Evolutionary conservation across 2,797 vertebrate genomes (phyloP).

Genomic region (Netta rufina): DNA sequence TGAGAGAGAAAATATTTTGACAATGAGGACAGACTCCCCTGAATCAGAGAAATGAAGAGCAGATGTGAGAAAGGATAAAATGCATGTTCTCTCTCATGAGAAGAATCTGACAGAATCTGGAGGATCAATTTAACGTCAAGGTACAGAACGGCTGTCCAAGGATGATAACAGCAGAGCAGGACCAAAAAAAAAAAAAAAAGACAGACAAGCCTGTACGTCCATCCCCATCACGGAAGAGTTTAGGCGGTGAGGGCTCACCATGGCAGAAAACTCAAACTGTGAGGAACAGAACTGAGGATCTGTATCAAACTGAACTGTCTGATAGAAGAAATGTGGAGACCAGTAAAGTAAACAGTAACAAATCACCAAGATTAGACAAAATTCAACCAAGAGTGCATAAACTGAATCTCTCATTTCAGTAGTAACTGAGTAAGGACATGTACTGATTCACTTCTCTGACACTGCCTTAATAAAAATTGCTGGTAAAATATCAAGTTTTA

Average conservation of each 20-base stretch:
- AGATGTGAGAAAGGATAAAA: not conserved
- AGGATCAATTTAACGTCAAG: not conserved
- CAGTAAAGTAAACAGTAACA: not conserved
- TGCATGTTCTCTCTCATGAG: not conserved
- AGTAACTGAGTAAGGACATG: accelerated
- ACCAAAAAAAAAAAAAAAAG: not conserved
- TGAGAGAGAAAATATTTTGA: not conserved
- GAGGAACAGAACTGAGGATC: not conserved
- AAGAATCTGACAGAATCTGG: not conserved
- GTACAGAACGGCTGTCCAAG: not conserved
- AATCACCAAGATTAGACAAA: not conserved
- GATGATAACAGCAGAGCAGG: not conserved
- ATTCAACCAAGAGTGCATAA: not conserved
- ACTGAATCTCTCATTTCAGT: not conserved
- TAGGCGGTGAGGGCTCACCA: too few species aligned
- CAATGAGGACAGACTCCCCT: not conserved
- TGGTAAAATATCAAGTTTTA: not conserved
- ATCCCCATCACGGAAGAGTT: not conserved
- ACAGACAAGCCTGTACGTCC: too few species aligned
- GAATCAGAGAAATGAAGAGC: not conserved
- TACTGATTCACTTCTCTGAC: not conserved
- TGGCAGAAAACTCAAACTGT: not conserved
- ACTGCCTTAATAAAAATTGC: not conserved
- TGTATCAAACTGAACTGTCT: not conserved
- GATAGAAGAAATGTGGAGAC: not conserved